phyloP scores from a whole-genome alignment of 2,797 vertebrate species.

The Myotis findleyi region DNA sequence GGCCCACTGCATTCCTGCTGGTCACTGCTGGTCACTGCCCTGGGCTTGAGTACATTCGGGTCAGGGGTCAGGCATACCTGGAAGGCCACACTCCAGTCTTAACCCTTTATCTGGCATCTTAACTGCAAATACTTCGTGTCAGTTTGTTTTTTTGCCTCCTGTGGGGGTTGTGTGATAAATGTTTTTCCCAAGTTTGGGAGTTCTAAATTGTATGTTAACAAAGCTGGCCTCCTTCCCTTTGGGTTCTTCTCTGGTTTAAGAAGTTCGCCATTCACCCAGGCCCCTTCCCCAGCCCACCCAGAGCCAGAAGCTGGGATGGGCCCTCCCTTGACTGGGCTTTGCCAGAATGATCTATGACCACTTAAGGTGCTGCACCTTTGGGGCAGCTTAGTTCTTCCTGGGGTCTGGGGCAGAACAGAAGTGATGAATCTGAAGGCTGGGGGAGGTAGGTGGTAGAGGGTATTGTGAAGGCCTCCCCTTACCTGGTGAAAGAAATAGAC shows the following conservation, averaged over 20 bases:
- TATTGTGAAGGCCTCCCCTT: not conserved
- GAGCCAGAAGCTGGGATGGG: not conserved
- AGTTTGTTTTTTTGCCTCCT: not conserved
- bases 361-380: not conserved
- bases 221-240: not conserved
- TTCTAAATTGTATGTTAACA: not conserved
- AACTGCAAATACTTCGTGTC: not conserved
- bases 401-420: not conserved
- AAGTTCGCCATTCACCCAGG: not conserved
- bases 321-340: not conserved
- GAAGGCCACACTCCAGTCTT: not conserved
- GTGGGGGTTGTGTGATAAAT: not conserved
- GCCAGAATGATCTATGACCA: not conserved
- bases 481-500: not conserved
- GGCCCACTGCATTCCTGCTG: not conserved
- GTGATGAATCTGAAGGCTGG: not conserved
- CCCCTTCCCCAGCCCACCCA: not conserved
- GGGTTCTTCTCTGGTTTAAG: not conserved
- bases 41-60: not conserved
- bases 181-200: not conserved
- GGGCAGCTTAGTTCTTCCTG: not conserved
- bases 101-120: not conserved
- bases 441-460: not conserved
- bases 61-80: not conserved
- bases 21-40: not conserved